Evolutionary conservation across 30 jellyfish, hydroid and myxozoan genomes (phyloP).

Genomic region (Aurelia coerulea): DNA sequence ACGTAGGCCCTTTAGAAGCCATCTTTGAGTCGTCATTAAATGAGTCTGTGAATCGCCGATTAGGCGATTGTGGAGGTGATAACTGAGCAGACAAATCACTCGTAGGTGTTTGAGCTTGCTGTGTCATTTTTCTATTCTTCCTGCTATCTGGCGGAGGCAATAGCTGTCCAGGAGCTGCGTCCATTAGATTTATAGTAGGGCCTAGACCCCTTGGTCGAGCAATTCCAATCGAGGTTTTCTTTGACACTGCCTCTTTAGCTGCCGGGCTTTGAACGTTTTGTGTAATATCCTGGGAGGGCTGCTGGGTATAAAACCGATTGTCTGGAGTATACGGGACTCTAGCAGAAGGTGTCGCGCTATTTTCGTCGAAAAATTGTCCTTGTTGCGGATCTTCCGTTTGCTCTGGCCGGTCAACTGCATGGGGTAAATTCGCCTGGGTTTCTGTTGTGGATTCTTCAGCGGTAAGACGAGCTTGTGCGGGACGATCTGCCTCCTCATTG

Average conservation of each 20-base stretch:
- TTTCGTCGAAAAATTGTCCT: neutral
- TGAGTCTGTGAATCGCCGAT: constrained; percentile 25
- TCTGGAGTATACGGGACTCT: neutral
- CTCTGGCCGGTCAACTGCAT: neutral
- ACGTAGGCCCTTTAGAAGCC: neutral
- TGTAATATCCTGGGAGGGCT: neutral
- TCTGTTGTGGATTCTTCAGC: constrained; percentile 2
- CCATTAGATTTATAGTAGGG: constrained; percentile 89
- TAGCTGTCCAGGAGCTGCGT: constrained; percentile 93
- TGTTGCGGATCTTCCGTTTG: neutral
- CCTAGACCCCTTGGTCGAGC: constrained; percentile 93
- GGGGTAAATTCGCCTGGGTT: neutral
- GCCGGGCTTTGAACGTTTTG: constrained; percentile 27
- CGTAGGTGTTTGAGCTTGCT: constrained; percentile 47
- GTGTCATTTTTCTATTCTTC: constrained; percentile 56
- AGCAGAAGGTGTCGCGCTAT: neutral
- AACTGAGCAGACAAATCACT: constrained; percentile 10
- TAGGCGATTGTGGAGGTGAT: constrained; percentile 72
- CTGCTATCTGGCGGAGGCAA: constrained; percentile 94
- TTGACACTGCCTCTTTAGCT: constrained; percentile 46
- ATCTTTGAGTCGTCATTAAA: constrained; percentile 9
- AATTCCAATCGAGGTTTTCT: constrained; percentile 74
- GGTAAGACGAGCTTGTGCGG: neutral
- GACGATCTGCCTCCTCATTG: neutral
- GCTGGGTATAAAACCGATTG: neutral